Percentiles rank a stretch among this genome's conserved stretches.
phyloP scores from a whole-genome alignment of 2,797 vertebrate species.

The Tolypeutes matacus region DNA sequence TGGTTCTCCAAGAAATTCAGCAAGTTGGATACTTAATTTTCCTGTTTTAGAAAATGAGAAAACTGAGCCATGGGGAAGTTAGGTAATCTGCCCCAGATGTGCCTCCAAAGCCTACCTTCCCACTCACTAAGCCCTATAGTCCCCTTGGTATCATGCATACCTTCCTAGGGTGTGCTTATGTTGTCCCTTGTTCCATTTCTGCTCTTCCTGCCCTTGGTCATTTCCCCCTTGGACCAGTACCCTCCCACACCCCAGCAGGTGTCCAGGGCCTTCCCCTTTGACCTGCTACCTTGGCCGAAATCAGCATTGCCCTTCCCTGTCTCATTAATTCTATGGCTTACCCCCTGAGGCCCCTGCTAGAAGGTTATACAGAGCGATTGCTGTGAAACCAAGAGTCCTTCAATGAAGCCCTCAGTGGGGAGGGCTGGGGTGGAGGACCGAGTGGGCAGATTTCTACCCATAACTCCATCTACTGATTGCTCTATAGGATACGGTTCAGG shows the following conservation, averaged over 20 bases:
- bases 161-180: background rate
- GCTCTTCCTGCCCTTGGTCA: background rate
- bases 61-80: background rate
- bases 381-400: background rate
- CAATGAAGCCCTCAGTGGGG: rapidly evolving
- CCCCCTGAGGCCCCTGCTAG: rapidly evolving
- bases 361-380: background rate
- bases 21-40: background rate
- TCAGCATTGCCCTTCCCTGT: background rate
- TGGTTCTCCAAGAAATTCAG: background rate
- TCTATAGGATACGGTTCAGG: rapidly evolving
- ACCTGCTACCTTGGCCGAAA: background rate
- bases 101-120: background rate
- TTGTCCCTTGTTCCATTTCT: background rate
- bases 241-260: background rate
- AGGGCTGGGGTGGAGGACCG: rapidly evolving
- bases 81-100: background rate
- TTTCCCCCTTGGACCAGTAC: background rate
- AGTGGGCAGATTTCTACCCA: background rate
- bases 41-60: background rate
- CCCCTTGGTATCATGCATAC: background rate
- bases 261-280: background rate
- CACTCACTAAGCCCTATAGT: rapidly evolving
- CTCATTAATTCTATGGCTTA: background rate
- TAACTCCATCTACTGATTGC: rapidly evolving